A percentile compares a stretch with the other conserved stretches of the same genome.
These are phyloP conservation scores for Dasyurus viverrinus DNA, from an alignment of 2,113 vertebrate genomes.

Conservation along the genomic window DNA sequence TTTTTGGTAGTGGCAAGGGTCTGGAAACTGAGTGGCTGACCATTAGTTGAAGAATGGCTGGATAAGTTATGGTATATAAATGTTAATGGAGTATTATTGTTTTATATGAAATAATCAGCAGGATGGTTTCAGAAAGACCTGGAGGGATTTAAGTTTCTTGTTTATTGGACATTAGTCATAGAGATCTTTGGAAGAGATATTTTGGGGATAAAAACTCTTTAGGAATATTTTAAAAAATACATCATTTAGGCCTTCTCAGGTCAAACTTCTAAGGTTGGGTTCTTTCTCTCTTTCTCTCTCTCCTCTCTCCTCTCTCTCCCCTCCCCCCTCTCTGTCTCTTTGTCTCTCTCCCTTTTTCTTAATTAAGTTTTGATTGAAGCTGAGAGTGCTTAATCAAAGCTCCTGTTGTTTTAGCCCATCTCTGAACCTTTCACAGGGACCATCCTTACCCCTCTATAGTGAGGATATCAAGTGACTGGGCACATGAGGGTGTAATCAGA, in stretches of 20 bases:
- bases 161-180: background rate
- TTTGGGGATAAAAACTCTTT: background rate
- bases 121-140: too few relatives aligned
- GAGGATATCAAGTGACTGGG: background rate
- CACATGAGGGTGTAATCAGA: background rate
- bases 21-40: too few relatives aligned
- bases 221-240: background rate
- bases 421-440: background rate
- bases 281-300: too few relatives aligned
- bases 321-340: too few relatives aligned
- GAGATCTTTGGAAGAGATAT: background rate
- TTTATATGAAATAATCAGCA: too few relatives aligned
- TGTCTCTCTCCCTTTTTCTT: too few relatives aligned
- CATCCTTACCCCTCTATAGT: background rate
- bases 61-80: too few relatives aligned
- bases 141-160: too few relatives aligned
- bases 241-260: accelerated
- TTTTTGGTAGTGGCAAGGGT: too few relatives aligned
- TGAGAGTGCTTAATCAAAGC: background rate
- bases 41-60: too few relatives aligned
- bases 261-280: background rate
- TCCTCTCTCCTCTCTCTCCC: too few relatives aligned
- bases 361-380: background rate
- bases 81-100: too few relatives aligned
- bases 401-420: background rate